Conservation (phyloP, 2,888 invertebrate genomes). For the Stratiomys singularior region DNA sequence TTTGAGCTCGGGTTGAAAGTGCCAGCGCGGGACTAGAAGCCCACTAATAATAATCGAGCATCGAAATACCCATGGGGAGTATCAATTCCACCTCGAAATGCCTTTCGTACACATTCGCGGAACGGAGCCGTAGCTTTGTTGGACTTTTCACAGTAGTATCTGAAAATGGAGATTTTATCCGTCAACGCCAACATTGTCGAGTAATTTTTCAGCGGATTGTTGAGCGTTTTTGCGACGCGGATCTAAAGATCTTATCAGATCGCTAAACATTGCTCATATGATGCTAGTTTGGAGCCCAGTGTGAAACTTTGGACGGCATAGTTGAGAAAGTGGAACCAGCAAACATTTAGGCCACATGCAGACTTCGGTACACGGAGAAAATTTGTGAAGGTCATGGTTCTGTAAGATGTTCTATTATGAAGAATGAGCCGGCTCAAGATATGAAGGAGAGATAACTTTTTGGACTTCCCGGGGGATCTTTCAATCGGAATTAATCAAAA, state of each 20-base stretch:
- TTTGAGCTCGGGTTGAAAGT: background rate
- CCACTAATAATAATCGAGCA: conserved; percentile 39
- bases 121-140: conserved; percentile 26
- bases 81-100: conserved; percentile 45
- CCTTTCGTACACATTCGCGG: conserved; percentile 46
- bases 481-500: background rate
- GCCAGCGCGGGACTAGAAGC: background rate
- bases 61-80: conserved; percentile 39
- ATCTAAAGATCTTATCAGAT: conserved; percentile 49
- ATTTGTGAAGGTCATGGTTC: no score
- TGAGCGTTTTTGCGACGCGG: conserved; percentile 45
- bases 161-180: conserved; percentile 50
- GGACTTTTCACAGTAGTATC: conserved; percentile 7
- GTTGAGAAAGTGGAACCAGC: background rate
- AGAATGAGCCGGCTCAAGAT: no score
- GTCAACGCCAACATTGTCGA: conserved; percentile 51
- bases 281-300: conserved; percentile 6
- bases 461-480: no score
- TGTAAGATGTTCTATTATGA: no score
- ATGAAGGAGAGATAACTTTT: background rate
- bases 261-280: conserved; percentile 38
- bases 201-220: conserved; percentile 51
- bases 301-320: conserved; percentile 1
- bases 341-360: no score
- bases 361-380: no score